Evolutionary conservation across 2,888 invertebrate genomes (phyloP), one percentile per base, ranked within the genome.

Genomic region (Sussaba pulchella): DNA sequence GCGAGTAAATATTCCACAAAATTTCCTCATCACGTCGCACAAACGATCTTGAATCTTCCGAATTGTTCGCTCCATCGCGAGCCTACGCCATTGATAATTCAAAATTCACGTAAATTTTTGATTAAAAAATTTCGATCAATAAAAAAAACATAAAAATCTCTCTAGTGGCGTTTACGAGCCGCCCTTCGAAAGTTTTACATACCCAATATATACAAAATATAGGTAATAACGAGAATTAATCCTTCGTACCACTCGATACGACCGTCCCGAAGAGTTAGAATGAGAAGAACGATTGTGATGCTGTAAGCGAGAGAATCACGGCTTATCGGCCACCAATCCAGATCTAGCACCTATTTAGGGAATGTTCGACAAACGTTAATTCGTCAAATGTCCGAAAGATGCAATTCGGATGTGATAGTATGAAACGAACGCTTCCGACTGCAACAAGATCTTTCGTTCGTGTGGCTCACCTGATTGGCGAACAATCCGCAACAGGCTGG

Each of bases 261-360:
- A 87, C 95, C 95, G 88, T 97, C 97, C 43, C 94, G 93, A 45
- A 97, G 93, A 10, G 95, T 94, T 64, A 94, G 90, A 83, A 96
- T 95, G 19, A 97, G 93, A 2, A 95, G 93, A 26, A 95, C 91
- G 26, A 97, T 96, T 1, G 96, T 94, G 41, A 96, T 90, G 0
- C 95, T 95, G 88, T 97, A 97, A 93, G 96, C 95, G 81, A 95
- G 87, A 87, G 95, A 95, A 91, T 97, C 96, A 72, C 97, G 93
- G 8, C 95, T 95, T 66, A 97, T 94, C 1, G 97, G 95, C 96
- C 96, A 96, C 96, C 96, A 96, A 91, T 96, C 95, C 85, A 96
- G 91, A 63, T 95, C 93, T 83, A 96, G 92, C 24, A 94, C 94
- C 96, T 96, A n/a, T n/a, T n/a, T n/a, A 88, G 72, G 83, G 81